Evolutionary conservation across 1,140 invertebrate species (phyloP).

Genomic region (Ostrea edulis): DNA sequence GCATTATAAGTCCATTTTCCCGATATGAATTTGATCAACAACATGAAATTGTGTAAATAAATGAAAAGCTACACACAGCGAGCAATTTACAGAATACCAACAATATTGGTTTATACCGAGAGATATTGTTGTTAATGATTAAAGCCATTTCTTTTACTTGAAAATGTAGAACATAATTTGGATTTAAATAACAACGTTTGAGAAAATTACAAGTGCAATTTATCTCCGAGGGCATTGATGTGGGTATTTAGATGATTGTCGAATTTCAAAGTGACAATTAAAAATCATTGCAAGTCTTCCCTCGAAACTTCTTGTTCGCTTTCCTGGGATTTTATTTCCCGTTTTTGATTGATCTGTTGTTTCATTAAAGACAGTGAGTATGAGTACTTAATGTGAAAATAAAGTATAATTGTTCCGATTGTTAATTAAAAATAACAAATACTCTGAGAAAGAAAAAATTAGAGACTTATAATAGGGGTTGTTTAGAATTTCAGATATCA

Average conservation of each 20-base stretch:
- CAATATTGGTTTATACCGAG: not conserved
- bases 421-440: too few relatives aligned
- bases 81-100: not conserved
- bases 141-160: not conserved
- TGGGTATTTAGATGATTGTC: not conserved
- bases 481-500: too few relatives aligned
- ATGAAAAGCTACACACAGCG: not conserved
- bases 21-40: not conserved
- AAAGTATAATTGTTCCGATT: too few relatives aligned
- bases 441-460: too few relatives aligned
- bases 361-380: too few relatives aligned
- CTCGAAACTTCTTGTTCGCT: too few relatives aligned
- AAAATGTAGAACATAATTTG: constrained; percentile 19
- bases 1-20: constrained; percentile 1
- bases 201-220: not conserved
- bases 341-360: too few relatives aligned
- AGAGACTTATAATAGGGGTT: too few relatives aligned
- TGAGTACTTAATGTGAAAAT: too few relatives aligned
- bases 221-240: not conserved
- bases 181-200: not conserved
- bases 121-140: constrained; percentile 11
- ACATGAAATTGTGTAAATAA: constrained; percentile 22
- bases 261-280: not conserved
- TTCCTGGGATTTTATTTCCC: too few relatives aligned
- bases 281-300: too few relatives aligned